Base-by-base conservation (phyloP, 1,140 invertebrate genomes). In the Achroia grisella region DNA sequence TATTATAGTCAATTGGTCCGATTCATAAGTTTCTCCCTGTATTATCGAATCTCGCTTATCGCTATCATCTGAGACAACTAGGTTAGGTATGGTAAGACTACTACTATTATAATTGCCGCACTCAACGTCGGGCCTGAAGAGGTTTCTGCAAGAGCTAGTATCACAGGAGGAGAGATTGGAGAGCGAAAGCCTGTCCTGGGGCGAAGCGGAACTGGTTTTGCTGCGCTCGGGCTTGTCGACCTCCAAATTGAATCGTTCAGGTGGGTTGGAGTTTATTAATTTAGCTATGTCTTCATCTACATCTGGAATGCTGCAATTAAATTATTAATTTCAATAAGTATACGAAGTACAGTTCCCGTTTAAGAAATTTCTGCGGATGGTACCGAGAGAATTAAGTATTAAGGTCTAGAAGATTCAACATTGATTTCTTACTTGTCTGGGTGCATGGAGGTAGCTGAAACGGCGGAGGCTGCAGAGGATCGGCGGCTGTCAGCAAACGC, bases 401-500 rank as follows among this genome's bases (percentile, higher is more conserved):
- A n/a, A n/a, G n/a, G n/a, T n/a, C n/a, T n/a, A n/a, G n/a, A 3
- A 23, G 2, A 23, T 6, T 3, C 6, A 23, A 23, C 2, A 23
- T 23, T 3, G 2, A 23, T 23, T 23, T 44, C 59, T 64, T 34
- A 83, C 79, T 83, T 69, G 34, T 83, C 79, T 28, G 79, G 79
- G 15, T 83, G 71, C 52, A 80, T 62, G 3, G 74, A 77, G n/a
- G 74, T 58, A 2, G 74, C 74, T 32, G 80, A 83, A 10, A 81
- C 62, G 9, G 90, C 90, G 11, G 87, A 87, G 8, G 89, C 87
- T 36, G 90, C 90, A 1, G 90, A 91, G 33, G 90, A 91, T 15
- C 90, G 89, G 39, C 92, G 87, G 58, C 91, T 88, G 50, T 93
- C 92, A 4, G 92, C 93, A 71, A 94, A 94, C 61, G 92, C 92